A percentile compares a stretch with the other conserved stretches of the same genome.
Conservation (phyloP, 2,888 invertebrate species). For the Eurytoma californica region DNA sequence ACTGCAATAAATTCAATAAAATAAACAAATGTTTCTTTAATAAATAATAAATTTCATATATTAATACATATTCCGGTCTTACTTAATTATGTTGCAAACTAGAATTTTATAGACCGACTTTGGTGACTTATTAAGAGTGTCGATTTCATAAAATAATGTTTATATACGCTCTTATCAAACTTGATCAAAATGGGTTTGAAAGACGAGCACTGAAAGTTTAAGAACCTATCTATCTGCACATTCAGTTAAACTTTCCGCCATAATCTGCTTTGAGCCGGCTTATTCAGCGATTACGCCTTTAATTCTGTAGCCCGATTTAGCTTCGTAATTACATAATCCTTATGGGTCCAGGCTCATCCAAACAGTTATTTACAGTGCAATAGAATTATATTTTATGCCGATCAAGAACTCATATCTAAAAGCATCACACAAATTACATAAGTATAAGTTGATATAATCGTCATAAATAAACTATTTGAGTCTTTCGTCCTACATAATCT, state of each 20-base stretch:
- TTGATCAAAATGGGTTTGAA: neutral
- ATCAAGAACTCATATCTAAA: neutral
- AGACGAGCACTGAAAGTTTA: neutral
- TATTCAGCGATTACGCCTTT: slow-evolving; percentile 18
- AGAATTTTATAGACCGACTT: neutral
- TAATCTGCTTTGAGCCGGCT: slow-evolving; percentile 20
- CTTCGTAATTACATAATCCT: neutral
- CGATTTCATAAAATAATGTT: neutral
- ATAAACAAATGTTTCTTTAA: no score
- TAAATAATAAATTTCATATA: no score
- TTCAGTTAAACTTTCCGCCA: no score
- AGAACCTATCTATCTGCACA: no score
- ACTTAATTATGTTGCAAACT: neutral
- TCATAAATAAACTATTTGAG: neutral
- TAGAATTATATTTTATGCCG: no score
- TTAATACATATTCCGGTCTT: neutral
- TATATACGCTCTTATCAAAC: neutral
- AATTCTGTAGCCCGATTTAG: slow-evolving; percentile 8
- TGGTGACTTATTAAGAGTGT: neutral
- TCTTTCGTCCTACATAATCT: neutral
- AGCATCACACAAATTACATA: no score
- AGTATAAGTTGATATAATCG: neutral
- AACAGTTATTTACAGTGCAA: neutral
- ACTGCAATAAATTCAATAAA: no score
- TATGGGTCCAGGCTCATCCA: neutral